Percentiles rank a stretch among this genome's conserved stretches.
These are phyloP conservation scores for Caenorhabditis angaria DNA, from an alignment of 2,888 invertebrate species.

Conservation along the genomic window DNA sequence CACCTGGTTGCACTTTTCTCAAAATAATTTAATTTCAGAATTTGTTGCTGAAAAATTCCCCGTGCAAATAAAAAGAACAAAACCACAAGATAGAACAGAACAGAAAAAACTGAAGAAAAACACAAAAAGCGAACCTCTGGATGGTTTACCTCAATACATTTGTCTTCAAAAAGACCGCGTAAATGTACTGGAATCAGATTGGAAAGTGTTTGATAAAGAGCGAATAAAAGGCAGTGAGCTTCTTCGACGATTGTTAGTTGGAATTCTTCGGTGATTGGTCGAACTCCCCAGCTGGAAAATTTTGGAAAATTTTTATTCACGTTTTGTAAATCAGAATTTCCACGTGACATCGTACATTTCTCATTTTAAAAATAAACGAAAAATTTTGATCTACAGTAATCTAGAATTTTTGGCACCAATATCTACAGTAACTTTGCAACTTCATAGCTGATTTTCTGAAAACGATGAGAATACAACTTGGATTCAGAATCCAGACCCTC, in stretches of 20 bases:
- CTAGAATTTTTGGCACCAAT: no score
- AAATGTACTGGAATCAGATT: constrained; percentile 65
- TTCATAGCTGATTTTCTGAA: background rate
- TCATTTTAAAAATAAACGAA: no score
- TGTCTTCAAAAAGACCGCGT: constrained; percentile 65
- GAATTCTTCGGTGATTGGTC: constrained; percentile 68
- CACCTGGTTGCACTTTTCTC: no score
- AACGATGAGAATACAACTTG: no score
- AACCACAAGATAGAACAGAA: constrained; percentile 15
- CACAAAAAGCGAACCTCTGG: constrained; percentile 28
- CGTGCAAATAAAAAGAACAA: no score
- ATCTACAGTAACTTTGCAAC: constrained; percentile 7
- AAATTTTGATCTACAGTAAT: no score
- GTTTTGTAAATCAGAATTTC: no score
- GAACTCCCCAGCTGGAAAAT: constrained; percentile 67
- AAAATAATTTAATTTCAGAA: no score
- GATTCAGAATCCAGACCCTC: no score
- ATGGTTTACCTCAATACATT: constrained; percentile 58
- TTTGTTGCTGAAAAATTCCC: no score
- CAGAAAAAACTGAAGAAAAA: background rate
- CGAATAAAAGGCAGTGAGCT: constrained; percentile 65
- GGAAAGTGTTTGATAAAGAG: constrained; percentile 65
- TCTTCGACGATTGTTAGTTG: constrained; percentile 67
- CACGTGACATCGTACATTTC: no score
- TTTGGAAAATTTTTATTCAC: no score